Evolutionary conservation across 1,140 invertebrate species (phyloP), one percentile per base, ranked within the genome.

Genomic region (Ptiloglossa arizonensis): DNA sequence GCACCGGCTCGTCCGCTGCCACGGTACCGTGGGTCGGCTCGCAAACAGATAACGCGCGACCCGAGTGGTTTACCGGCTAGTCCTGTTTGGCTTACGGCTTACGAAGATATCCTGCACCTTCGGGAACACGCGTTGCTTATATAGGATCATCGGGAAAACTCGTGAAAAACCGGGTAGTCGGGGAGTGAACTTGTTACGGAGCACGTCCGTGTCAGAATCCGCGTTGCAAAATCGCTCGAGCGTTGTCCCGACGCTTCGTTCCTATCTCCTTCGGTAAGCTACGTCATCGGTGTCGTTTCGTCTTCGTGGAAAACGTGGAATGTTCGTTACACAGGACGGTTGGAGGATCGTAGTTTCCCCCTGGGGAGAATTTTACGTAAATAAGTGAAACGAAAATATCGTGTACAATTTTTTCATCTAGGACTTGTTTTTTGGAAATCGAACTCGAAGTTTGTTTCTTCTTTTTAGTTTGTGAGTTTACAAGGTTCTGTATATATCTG

Each of bases 21-120:
- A 64, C 38, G 54, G 46, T 70, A 57, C 74, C 56, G 35, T 22
- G 35, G 41, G 22, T 52, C 57, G 22, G 73, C 68, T 67, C 54
- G 54, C 81, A 86, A 86, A 86, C 86, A 88, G 87, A 88, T 88
- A 88, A 87, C 80, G 72, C 72, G 24, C 62, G 38, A 46, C 59
- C 74, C 80, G 78, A 88, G 81, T 86, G 84, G 86, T 86, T 87
- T 88, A 85, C 60, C 79, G 67, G 54, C 80, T 82, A 82, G 86
- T 79, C 57, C 60, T 89, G 77, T 89, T 89, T 88, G 83, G 57
- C 69, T 87, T 87, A 81, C 62, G 80, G 87, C 83, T 89, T 80
- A 87, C 69, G 27, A 66, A 87, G 80, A 87, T 87, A 87, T 82
- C 57, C 67, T 11, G 35, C 64, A 74, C 46, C 69, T 76, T 64